Percentiles rank a stretch among this genome's conserved stretches.
These are phyloP conservation scores for Acronicta psi DNA, from an alignment of 2,888 invertebrate genomes.

Conservation along the genomic window DNA sequence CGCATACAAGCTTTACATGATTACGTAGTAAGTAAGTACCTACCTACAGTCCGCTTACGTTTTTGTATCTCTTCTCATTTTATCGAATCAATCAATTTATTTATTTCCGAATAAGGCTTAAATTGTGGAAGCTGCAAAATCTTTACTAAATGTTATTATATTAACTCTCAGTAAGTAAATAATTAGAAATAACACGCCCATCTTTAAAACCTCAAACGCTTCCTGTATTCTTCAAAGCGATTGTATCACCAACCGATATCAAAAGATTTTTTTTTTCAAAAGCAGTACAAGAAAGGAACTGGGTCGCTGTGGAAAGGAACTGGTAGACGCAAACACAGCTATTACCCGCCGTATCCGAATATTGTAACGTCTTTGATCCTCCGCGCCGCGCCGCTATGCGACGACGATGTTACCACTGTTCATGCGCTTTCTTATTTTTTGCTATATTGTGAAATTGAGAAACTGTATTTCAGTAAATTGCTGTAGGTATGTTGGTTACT, in stretches of 20 bases:
- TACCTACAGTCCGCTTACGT: too few relatives aligned
- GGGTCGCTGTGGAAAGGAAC: slow-evolving; percentile 18
- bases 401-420: slow-evolving; percentile 22
- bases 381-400: too few relatives aligned
- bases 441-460: background rate
- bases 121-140: background rate
- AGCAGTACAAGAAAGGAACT: slow-evolving; percentile 14
- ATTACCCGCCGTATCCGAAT: slow-evolving; percentile 12
- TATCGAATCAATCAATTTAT: background rate
- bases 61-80: background rate
- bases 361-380: slow-evolving; percentile 35
- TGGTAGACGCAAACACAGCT: slow-evolving; percentile 18
- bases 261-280: slow-evolving; percentile 3
- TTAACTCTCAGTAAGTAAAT: too few relatives aligned
- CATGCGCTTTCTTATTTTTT: slow-evolving; percentile 2
- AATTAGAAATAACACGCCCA: background rate
- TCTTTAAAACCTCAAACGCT: background rate
- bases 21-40: background rate
- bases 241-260: slow-evolving; percentile 2
- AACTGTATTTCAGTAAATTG: background rate
- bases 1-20: background rate
- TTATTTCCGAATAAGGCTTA: background rate
- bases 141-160: too few relatives aligned
- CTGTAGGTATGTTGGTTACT: too few relatives aligned
- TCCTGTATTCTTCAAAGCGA: background rate